phyloP scores from a whole-genome alignment of 2,113 vertebrate species.

The Emberiza fucata region DNA sequence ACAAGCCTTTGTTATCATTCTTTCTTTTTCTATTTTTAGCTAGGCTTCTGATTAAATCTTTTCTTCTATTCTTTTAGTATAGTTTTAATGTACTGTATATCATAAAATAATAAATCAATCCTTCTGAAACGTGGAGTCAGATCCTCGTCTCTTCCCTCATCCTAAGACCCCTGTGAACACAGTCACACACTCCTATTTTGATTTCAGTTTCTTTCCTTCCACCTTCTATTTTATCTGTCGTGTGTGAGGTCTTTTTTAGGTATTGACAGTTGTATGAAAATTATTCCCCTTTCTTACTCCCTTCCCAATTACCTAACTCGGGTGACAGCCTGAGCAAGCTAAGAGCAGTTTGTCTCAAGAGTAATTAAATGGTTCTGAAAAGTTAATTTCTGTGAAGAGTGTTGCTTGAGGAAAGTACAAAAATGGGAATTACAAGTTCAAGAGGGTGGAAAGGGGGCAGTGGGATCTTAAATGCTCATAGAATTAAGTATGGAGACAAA shows the following conservation, averaged over 20 bases:
- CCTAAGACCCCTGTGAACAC: no score
- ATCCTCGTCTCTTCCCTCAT: no score
- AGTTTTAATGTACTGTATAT: no score
- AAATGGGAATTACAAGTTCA: neutral
- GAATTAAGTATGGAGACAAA: neutral
- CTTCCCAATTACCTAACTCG: neutral
- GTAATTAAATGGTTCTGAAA: neutral
- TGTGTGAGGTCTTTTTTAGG: neutral
- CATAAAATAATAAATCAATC: no score
- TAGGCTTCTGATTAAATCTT: no score
- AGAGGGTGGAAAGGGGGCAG: neutral
- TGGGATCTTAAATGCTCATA: neutral
- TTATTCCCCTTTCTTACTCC: neutral
- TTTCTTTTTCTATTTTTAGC: no score
- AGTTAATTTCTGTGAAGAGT: neutral
- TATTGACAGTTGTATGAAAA: neutral
- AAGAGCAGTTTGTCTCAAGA: neutral
- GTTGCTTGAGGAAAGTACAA: neutral
- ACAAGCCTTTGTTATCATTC: no score
- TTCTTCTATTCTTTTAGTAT: no score
- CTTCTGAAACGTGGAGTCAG: no score
- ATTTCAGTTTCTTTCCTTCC: neutral
- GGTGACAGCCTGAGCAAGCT: neutral
- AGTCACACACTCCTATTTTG: neutral
- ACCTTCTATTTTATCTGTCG: neutral